Percentiles rank a stretch among this genome's conserved stretches.
phyloP scores from a whole-genome alignment of 2,888 invertebrate genomes.

The Bellardia pandia region DNA sequence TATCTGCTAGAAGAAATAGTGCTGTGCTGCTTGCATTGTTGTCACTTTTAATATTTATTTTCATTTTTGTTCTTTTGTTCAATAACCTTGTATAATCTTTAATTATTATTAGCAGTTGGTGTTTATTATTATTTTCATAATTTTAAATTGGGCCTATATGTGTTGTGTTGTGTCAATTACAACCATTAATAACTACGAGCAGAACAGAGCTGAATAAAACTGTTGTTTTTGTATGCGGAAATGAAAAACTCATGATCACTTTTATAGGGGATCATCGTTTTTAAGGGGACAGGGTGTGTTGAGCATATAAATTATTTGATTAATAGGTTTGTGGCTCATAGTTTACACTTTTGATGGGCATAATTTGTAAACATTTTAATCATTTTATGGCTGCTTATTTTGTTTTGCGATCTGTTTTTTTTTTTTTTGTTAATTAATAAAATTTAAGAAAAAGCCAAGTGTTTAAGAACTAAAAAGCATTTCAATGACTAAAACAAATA shows the following conservation, averaged over 20 bases:
- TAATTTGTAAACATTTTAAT: neutral
- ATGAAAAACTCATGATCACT: neutral
- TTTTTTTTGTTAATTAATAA: neutral
- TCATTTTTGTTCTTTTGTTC: neutral
- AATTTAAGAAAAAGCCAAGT: neutral
- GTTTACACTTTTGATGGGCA: neutral
- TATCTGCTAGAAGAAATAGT: constrained; percentile 11
- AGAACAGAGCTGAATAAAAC: too few species aligned
- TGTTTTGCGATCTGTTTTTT: neutral
- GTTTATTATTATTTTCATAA: neutral
- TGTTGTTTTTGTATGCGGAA: neutral
- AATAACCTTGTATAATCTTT: constrained; percentile 9
- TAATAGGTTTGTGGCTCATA: neutral
- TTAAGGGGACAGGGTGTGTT: neutral
- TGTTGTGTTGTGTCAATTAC: neutral
- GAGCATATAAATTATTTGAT: neutral
- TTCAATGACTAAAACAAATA: too few species aligned
- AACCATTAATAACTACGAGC: neutral
- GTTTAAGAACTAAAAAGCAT: neutral
- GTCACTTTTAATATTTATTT: neutral
- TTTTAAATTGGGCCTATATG: neutral
- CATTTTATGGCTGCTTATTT: neutral
- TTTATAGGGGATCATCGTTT: neutral
- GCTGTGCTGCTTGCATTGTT: neutral
- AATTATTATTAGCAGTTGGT: neutral